A percentile compares a stretch with the other conserved stretches of the same genome.
These are phyloP conservation scores for Drosophila rubida DNA, from an alignment of 2,888 invertebrate species.

Conservation along the genomic window DNA sequence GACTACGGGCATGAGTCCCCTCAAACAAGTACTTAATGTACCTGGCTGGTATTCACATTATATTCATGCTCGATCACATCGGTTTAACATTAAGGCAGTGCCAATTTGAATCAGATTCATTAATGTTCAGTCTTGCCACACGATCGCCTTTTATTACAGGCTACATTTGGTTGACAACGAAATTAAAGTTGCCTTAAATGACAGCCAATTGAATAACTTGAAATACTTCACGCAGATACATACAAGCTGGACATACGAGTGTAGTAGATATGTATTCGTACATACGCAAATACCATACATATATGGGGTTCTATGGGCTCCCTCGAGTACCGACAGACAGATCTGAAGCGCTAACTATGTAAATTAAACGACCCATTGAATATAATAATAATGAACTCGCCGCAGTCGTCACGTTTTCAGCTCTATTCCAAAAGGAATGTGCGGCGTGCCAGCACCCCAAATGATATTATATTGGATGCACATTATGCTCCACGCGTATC, in stretches of 20 bases:
- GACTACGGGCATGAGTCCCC: not conserved
- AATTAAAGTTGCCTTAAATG: conserved; percentile 57
- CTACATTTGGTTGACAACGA: conserved; percentile 37
- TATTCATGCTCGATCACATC: conserved; percentile 20
- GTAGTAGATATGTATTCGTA: not conserved
- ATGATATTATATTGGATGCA: not conserved
- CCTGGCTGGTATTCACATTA: not conserved
- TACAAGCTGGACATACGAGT: not conserved
- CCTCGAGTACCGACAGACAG: conserved; percentile 1
- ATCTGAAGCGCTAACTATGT: conserved; percentile 31
- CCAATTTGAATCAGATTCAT: conserved; percentile 19
- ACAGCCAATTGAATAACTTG: conserved; percentile 53
- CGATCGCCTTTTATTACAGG: conserved; percentile 33
- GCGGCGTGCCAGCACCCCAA: not conserved
- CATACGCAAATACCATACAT: not conserved
- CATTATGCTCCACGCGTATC: not conserved
- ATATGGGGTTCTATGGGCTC: conserved; percentile 2
- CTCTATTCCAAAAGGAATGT: conserved; percentile 4
- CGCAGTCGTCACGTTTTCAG: conserved; percentile 31
- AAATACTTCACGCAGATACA: conserved; percentile 40
- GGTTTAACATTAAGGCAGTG: conserved; percentile 19
- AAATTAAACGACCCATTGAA: conserved; percentile 68
- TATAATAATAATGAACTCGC: conserved; percentile 43
- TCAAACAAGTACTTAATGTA: not conserved
- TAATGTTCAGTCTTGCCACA: conserved; percentile 16